Base-by-base conservation (phyloP, 2,113 vertebrate species). In the Apteryx owenii region DNA sequence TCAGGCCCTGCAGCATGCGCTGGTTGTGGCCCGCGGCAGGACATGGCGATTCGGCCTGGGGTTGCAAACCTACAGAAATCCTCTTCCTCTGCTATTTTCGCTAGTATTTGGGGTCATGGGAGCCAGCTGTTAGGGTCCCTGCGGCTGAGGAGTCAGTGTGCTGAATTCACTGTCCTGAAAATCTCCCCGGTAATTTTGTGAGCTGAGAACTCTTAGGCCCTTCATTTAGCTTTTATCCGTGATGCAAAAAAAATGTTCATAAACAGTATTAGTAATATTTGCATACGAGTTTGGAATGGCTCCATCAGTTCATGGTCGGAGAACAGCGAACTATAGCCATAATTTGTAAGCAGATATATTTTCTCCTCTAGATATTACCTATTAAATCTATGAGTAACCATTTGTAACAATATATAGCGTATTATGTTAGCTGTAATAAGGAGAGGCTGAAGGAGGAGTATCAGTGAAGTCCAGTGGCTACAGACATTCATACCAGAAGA, bases 41-140 rank as follows among this genome's bases (percentile, higher is more conserved):
- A 19, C 46, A 19, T 18, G 19, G 46, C 18, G 46, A 18, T 48
- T 19, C 7, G 46, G 46, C 18, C 46, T 48, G 46, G 46, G 17
- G 46, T 19, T 18, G 46, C 46, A 48, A 48, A 48, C 48, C 36
- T 4, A 12, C 60, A 64, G 75, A 50, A 62, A n/a, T 19, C 9
- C 22, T 15, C 19, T 26, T 31, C 0, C 0, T 6, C 5, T 0
- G 0, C 3, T 2, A 1, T n/a, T 31, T 6, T 0, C 53, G 33
- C 33, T 12, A 0, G 51, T 5, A 21, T 22, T 3, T 4, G 54
- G 20, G 53, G 48, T 36, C 36, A 3, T 0, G 38, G 44, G 33
- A 26, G 87, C 18, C 44, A 19, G 54, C 68, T 21, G 14, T 31
- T 25, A 56, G 33, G 18, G 23, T 68, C 31, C 44, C 46, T 12